phyloP scores from a whole-genome alignment of 1,140 invertebrate genomes.

The Philotrypesis tridentata region DNA sequence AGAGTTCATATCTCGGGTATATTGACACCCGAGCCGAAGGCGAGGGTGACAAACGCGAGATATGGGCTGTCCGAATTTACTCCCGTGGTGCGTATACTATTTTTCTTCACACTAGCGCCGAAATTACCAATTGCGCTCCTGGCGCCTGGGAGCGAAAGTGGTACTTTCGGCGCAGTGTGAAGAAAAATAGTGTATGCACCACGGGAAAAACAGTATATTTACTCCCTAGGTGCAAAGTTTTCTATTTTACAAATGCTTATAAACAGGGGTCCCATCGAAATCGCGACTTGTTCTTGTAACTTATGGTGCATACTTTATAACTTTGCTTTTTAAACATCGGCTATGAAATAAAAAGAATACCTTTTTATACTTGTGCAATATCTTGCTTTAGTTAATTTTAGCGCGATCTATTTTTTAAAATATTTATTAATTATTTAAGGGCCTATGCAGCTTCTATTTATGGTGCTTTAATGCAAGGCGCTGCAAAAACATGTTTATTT shows the following conservation, averaged over 20 bases:
- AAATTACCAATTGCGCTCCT: no score
- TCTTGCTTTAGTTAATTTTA: constrained; percentile 1
- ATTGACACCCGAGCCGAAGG: no score
- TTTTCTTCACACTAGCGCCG: no score
- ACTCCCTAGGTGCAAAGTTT: not conserved
- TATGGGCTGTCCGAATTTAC: no score
- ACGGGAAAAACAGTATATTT: no score
- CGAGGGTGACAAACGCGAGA: no score
- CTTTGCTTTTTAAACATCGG: not conserved
- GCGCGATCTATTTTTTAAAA: not conserved
- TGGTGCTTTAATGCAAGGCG: constrained; percentile 19
- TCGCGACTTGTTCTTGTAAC: not conserved
- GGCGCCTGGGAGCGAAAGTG: no score
- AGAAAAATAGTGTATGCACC: no score
- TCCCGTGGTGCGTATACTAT: no score
- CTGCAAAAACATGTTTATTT: constrained; percentile 21
- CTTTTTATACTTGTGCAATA: constrained; percentile 16
- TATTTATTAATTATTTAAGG: not conserved
- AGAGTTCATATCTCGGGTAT: no score
- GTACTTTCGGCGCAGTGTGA: no score
- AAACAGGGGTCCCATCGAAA: constrained; percentile 30
- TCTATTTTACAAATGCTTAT: not conserved
- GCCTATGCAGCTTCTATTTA: not conserved
- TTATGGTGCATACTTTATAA: not conserved
- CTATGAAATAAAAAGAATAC: not conserved